Conservation (phyloP, 2,888 invertebrate species). For the Monochamus alternatus region DNA sequence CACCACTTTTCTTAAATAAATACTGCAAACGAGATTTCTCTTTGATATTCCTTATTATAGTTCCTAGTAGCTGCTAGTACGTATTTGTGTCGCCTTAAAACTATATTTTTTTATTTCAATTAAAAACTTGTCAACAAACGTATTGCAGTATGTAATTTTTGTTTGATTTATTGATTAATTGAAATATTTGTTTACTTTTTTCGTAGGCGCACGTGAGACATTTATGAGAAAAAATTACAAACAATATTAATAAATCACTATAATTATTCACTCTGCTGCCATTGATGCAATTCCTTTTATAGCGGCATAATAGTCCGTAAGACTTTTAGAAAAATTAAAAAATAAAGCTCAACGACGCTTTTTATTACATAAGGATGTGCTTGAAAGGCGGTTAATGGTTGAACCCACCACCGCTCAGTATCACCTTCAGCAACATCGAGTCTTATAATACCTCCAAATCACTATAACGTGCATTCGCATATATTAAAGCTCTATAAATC, state of each 20-base stretch:
- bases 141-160: too few species aligned
- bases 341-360: slow-evolving; percentile 37
- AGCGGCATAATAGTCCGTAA: not conserved
- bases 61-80: too few species aligned
- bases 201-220: too few species aligned
- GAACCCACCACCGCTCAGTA: slow-evolving; percentile 29
- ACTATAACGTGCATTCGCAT: slow-evolving; percentile 46
- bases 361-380: slow-evolving; percentile 27
- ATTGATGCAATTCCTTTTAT: not conserved
- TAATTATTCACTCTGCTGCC: slow-evolving; percentile 4
- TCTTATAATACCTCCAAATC: slow-evolving; percentile 45
- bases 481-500: slow-evolving; percentile 38
- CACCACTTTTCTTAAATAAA: too few species aligned
- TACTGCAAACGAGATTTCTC: too few species aligned
- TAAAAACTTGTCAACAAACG: too few species aligned
- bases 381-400: slow-evolving; percentile 12
- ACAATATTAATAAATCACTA: not conserved
- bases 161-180: too few species aligned
- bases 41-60: slow-evolving; percentile 2
- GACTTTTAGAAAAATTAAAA: slow-evolving; percentile 31
- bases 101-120: too few species aligned
- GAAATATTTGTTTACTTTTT: too few species aligned
- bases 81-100: too few species aligned
- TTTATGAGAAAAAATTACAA: too few species aligned
- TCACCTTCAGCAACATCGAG: slow-evolving; percentile 43